Percentiles rank a stretch among this genome's conserved stretches.
Conservation (phyloP, 2,888 invertebrate genomes). For the Lepeophtheirus nordmannii region DNA sequence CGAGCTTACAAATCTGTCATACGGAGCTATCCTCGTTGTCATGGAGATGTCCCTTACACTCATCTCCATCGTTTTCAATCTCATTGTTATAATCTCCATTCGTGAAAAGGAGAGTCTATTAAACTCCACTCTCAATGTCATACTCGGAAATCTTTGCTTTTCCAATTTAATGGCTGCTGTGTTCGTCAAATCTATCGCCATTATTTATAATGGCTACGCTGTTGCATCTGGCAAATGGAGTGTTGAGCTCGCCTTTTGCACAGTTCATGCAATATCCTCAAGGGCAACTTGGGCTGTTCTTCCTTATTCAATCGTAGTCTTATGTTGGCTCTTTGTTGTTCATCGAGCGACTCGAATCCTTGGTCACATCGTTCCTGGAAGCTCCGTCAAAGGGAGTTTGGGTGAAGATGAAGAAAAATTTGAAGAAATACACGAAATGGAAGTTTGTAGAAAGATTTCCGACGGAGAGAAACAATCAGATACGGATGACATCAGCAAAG, state of each 20-base stretch:
- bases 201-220: constrained; percentile 21
- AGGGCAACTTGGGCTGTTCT: constrained; percentile 22
- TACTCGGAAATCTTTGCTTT: constrained; percentile 19
- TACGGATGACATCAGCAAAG: neutral
- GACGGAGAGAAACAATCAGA: neutral
- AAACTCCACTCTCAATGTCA: constrained; percentile 16
- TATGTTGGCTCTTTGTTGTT: constrained; percentile 16
- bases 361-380: neutral
- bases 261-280: constrained; percentile 11
- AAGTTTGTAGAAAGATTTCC: neutral
- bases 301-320: constrained; percentile 11
- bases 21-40: constrained; percentile 5
- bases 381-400: constrained; percentile 3
- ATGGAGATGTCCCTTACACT: constrained; percentile 9
- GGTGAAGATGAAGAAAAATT: neutral
- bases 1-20: neutral
- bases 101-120: constrained; percentile 14
- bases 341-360: constrained; percentile 13
- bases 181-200: constrained; percentile 20
- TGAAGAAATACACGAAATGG: neutral
- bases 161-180: constrained; percentile 19
- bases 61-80: constrained; percentile 11
- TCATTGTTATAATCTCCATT: constrained; percentile 18
- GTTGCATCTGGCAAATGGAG: constrained; percentile 11
- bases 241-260: constrained; percentile 22